Base-by-base conservation (phyloP, 2,888 invertebrate genomes). In the Drosophila sordidula region DNA sequence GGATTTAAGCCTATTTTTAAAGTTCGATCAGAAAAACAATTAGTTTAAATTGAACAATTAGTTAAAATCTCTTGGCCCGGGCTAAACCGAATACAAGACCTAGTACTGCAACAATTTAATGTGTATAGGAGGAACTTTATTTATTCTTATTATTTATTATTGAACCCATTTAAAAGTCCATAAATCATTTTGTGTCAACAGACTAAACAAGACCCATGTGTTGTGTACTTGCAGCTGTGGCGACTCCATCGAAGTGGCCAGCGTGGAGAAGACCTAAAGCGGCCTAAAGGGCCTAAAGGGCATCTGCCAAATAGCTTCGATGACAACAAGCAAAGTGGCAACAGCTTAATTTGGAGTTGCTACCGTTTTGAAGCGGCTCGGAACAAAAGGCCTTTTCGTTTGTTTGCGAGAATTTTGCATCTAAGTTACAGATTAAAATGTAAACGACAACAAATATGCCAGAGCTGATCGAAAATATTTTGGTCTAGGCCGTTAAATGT, bases 241-340 rank as follows among this genome's bases (percentile, higher is more conserved):
- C 83, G 90, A 91, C 80, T 87, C 90, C 59, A 80, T 87, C 73
- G 89, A 90, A 83, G 77, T 87, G 70, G 70, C 82, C 77, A 80
- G 80, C 78, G 76, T 78, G 74, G 82, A 87, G 61, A 87, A 83
- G 84, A 72, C 81, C 50, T 80, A 80, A 72, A 36, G 50, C 39
- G 6, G 41, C 12, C 4, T n/a, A n/a, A n/a, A n/a, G n/a, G n/a
- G n/a, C n/a, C n/a, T n/a, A n/a, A n/a, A n/a, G 32, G 36, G 41
- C 45, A 52, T 46, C 38, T 26, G 56, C 41, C 36, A 18, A 25
- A 32, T 11, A 39, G 55, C 32, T 56, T 56, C 64, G 63, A 62
- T 70, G 63, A 64, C 64, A 65, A 39, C 49, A 51, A 63, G 46
- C 50, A 41, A 22, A 42, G 51, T 54, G 36, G 36, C 54, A 69